These are phyloP conservation scores for Ricordea florida DNA, from an alignment of 92 coral and sea anemone species.

Conservation along the genomic window DNA sequence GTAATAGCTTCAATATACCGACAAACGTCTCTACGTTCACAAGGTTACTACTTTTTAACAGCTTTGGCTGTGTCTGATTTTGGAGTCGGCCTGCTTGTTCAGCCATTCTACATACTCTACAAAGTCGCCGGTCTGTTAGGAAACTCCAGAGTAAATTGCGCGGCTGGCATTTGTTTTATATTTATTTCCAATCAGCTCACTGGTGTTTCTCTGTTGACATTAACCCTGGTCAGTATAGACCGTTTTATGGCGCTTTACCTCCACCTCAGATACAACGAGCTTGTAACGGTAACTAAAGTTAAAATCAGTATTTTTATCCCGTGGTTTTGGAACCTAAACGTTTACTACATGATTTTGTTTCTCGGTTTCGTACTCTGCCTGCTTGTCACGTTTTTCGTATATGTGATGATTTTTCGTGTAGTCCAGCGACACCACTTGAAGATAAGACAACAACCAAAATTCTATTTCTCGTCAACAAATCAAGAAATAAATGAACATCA, in stretches of 20 bases:
- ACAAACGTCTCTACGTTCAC: neutral
- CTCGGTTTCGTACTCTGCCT: neutral
- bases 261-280: slow-evolving; percentile 4
- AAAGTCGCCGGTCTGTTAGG: neutral
- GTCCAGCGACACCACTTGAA: neutral
- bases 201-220: neutral
- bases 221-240: neutral
- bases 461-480: no score
- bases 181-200: neutral
- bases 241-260: neutral
- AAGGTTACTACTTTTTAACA: neutral
- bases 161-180: neutral
- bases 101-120: neutral
- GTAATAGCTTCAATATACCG: neutral
- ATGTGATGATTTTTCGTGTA: neutral
- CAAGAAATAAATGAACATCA: no score
- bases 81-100: neutral
- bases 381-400: neutral
- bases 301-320: neutral
- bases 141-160: neutral
- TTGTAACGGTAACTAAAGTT: neutral
- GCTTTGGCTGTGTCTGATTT: neutral
- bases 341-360: neutral
- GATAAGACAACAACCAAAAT: neutral
- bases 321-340: neutral